A percentile compares a stretch with the other conserved stretches of the same genome.
These are phyloP conservation scores for Malacoctenus gilli DNA, from an alignment of 2,797 vertebrate species.

Conservation along the genomic window DNA sequence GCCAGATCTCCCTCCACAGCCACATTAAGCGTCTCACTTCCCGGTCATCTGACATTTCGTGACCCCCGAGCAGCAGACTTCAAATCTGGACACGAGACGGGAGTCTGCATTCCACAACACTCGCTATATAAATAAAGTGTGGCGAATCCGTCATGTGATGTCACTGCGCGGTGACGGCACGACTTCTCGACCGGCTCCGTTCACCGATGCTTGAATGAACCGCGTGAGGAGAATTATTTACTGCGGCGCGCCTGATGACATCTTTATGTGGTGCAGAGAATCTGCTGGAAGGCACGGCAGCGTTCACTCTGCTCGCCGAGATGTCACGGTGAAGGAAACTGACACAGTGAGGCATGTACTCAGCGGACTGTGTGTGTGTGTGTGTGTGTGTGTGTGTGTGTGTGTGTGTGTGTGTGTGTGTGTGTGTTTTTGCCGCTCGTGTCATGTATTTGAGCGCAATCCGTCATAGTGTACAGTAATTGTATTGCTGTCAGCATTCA, in stretches of 20 bases:
- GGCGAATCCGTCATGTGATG: constrained; percentile 2
- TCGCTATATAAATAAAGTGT: not conserved
- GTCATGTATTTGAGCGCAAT: constrained; percentile 33
- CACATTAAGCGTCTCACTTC: too few species aligned
- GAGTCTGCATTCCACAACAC: not conserved
- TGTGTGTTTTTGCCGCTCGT: constrained; percentile 7
- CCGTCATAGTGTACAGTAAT: constrained; percentile 38
- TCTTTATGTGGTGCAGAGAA: constrained; percentile 59
- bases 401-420: constrained; percentile 13
- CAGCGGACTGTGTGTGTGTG: not conserved
- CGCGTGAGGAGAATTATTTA: constrained; percentile 26
- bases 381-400: constrained; percentile 14
- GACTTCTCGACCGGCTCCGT: not conserved
- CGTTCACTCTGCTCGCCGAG: constrained; percentile 38
- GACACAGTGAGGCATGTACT: not conserved
- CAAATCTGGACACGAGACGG: not conserved
- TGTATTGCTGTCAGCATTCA: constrained; percentile 28
- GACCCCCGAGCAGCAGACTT: not conserved
- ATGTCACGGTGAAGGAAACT: constrained; percentile 22
- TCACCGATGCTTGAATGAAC: not conserved
- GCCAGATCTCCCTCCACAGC: too few species aligned
- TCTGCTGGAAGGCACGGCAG: constrained; percentile 40
- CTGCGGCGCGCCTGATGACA: constrained; percentile 43
- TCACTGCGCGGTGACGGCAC: not conserved
- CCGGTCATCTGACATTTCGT: not conserved